Evolutionary conservation across 2,113 vertebrate species (phyloP).

Genomic region (Microcebus griseorufus): DNA sequence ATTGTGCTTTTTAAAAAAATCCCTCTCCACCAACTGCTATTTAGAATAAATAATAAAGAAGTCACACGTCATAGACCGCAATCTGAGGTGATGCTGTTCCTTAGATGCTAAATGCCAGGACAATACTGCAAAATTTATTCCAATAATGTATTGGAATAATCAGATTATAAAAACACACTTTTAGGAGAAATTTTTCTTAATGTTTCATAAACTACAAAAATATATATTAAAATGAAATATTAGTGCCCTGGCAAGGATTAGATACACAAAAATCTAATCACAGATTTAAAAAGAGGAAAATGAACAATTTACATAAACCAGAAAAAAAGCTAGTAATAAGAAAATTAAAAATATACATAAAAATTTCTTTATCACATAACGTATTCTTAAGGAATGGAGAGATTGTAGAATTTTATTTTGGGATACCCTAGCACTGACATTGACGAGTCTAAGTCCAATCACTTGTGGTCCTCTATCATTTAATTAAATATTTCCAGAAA

Average conservation of each 20-base stretch:
- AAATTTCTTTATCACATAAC: background rate
- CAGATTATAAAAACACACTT: conserved; percentile 84
- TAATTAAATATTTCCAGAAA: conserved; percentile 24
- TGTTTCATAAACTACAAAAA: conserved; percentile 81
- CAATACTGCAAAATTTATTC: conserved; percentile 80
- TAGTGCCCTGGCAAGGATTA: background rate
- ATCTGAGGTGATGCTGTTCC: conserved; percentile 82
- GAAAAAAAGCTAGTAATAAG: background rate
- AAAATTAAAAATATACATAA: background rate
- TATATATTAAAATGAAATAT: conserved; percentile 79
- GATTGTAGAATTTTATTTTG: background rate
- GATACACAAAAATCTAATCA: conserved; percentile 8
- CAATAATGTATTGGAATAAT: conserved; percentile 85
- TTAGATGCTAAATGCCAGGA: conserved; percentile 85
- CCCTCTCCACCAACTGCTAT: conserved; percentile 28
- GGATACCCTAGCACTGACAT: background rate
- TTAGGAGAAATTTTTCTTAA: conserved; percentile 86
- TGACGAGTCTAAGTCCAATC: background rate
- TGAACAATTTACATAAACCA: background rate
- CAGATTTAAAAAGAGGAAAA: background rate
- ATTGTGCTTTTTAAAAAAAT: conserved; percentile 58
- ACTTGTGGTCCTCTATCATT: background rate
- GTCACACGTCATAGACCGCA: background rate
- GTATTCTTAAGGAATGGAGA: background rate
- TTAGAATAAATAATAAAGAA: conserved; percentile 38